Base-by-base conservation (phyloP, 2,888 invertebrate genomes). In the Xylophagus ater region DNA sequence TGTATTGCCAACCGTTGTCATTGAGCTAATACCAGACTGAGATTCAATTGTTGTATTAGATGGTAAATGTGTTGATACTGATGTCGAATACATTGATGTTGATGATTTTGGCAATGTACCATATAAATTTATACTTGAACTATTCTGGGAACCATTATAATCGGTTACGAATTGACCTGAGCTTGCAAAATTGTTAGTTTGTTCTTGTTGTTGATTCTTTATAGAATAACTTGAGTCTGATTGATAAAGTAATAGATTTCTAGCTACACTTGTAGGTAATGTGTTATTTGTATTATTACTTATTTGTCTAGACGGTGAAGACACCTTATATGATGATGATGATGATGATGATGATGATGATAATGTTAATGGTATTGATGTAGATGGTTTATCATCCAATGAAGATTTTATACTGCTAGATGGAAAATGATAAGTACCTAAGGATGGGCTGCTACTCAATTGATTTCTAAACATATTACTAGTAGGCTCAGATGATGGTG, bases 51-150 rank as follows among this genome's bases (percentile, higher is more conserved):
- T 26, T 17, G 28, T 7, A 28, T 20, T 20, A 12, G 24, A 46
- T 9, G 20, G 15, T 17, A 5, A 7, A 9, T 19, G 29, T 29
- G 23, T n/a, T 9, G 25, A 25, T 34, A 13, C 42, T 44, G 45
- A 40, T 13, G 42, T 31, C 4, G 37, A 23, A 21, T 40, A 38
- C 3, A 30, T 40, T 26, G 43, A 35, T 23, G 28, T 47, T 7
- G 54, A 51, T 17, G 57, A 44, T 51, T 65, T 65, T 30, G 65
- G 65, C 50, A 65, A 43, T 4, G 65, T 65, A 25, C 64, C 61
- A 47, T 65, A 64, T 57, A 62, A 56, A 47, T 59, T 59, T 50
- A 55, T 59, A 47, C 56, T 46, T 43, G 48, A 52, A 43, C 46
- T 51, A 42, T 50, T 49, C 43, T 52, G 53, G 37, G 52, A 51